Percentiles rank a stretch among this genome's conserved stretches.
Evolutionary conservation across 2,888 invertebrate genomes (phyloP).

Genomic region (Linnaemya tessellans): DNA sequence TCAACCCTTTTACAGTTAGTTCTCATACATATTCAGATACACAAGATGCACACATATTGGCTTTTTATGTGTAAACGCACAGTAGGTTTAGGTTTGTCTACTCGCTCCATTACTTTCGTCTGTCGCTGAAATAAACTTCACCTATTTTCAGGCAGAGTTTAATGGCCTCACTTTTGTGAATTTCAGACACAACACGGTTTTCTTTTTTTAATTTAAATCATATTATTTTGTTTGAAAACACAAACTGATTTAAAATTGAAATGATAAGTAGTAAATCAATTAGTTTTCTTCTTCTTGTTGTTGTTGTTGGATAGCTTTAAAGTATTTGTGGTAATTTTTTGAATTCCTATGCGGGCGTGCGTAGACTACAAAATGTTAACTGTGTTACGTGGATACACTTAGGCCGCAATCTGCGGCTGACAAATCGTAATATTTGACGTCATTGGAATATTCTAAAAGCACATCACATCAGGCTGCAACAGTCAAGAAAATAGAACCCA

Average conservation of each 20-base stretch:
- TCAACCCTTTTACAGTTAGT: conserved; percentile 61
- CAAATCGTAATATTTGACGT: too few species aligned
- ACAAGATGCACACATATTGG: background rate
- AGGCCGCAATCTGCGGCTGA: too few species aligned
- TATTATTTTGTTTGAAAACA: background rate
- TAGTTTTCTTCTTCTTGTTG: background rate
- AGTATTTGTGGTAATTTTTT: background rate
- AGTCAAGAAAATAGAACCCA: too few species aligned
- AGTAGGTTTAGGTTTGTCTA: background rate
- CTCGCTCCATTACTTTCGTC: background rate
- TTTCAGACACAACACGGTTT: background rate
- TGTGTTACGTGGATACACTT: background rate
- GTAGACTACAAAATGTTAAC: background rate
- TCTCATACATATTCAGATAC: background rate
- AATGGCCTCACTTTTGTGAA: conserved; percentile 42
- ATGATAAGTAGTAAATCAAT: conserved; percentile 1
- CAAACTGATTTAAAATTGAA: background rate
- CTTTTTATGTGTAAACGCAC: background rate
- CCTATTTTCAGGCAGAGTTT: conserved; percentile 64
- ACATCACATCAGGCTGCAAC: too few species aligned
- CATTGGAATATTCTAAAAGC: too few species aligned
- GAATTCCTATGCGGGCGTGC: background rate
- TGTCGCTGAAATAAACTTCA: conserved; percentile 38
- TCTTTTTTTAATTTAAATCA: background rate
- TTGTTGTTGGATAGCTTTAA: background rate